Evolutionary conservation across 2,113 vertebrate species (phyloP), one percentile per base, ranked within the genome.

Genomic region (Eupsittula cactorum): DNA sequence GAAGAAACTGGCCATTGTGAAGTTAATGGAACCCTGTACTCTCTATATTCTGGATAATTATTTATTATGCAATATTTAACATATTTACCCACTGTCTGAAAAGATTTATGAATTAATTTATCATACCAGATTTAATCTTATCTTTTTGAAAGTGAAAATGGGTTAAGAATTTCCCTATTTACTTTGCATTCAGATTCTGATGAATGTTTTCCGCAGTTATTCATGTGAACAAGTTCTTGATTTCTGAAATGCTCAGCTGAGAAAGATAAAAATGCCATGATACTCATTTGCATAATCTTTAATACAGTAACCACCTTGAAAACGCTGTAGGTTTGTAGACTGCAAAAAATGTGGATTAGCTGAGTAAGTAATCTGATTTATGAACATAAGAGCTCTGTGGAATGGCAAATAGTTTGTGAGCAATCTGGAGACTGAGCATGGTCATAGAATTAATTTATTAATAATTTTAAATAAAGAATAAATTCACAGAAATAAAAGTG

Each of bases 191-290:
- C 68, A 92, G 24, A 90, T 50, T 82, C 60, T 90, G 79, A 81
- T 94, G 10, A 91, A 90, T 88, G 70, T 82, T 94, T 94, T 96
- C 81, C 70, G 55, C 62, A 75, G 60, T 86, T 90, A 81, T 57
- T 93, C 82, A 86, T 93, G 46, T 81, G 85, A 90, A 95, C 59
- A 82, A 95, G 60, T 83, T 92, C 73, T 88, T 97, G 77, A 88
- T 93, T 94, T 90, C 73, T 0, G 0, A 96, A 82, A 92, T 41
- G 57, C 55, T 86, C 64, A 71, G 76, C 85, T 92, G 68, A 94
- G 92, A 86, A 86, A 90, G 77, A 94, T 85, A 95, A 92, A 96
- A 96, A 92, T 92, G 90, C 74, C 85, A 80, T 86, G 69, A 55
- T 90, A 59, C 33, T 71, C 4, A 82, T 94, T 94, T 94, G 71